Base-by-base conservation (phyloP, 2,888 invertebrate genomes). In the Diabrotica balteata region DNA sequence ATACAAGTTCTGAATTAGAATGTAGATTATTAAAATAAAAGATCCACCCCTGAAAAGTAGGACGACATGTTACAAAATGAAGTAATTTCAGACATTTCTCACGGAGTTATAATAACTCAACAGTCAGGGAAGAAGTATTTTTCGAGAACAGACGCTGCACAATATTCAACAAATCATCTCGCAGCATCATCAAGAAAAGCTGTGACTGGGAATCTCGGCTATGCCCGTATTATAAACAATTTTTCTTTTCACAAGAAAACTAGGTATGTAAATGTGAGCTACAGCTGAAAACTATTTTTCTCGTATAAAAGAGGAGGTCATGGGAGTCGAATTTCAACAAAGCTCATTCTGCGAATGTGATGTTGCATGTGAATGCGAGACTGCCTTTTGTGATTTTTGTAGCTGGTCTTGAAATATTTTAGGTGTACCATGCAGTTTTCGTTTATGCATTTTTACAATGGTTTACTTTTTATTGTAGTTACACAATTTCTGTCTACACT, bases 101-200 rank as follows among this genome's bases (percentile, higher is more conserved):
- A 80, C 80, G 80, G 75, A 78, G 72, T 71, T 73, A 76, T 78
- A 80, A 80, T 80, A 79, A 80, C 75, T 80, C 79, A 79, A 51
- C 61, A 54, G 72, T 64, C 58, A 64, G 58, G 44, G 68, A 72
- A 72, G 72, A 76, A 77, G 77, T 76, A 79, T 80, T 79, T 80
- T 79, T 77, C 75, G 72, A 52, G 47, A 72, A 71, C 77, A 76
- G 72, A 72, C 77, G 73, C 74, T 71, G 74, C 76, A 70, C 68
- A 68, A 72, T 73, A 72, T 77, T 75, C 72, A 69, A 75, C 74
- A 75, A 76, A 76, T 76, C 76, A 75, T 74, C 68, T 68, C 69
- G 52, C 60, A 69, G 70, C 68, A 73, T 76, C 76, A 75, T 76
- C 76, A 73, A 71, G 75, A 67, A 74, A 75, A 75, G 75, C 75